Conservation (phyloP, 1,140 invertebrate genomes). For the Zophobas atratus region DNA sequence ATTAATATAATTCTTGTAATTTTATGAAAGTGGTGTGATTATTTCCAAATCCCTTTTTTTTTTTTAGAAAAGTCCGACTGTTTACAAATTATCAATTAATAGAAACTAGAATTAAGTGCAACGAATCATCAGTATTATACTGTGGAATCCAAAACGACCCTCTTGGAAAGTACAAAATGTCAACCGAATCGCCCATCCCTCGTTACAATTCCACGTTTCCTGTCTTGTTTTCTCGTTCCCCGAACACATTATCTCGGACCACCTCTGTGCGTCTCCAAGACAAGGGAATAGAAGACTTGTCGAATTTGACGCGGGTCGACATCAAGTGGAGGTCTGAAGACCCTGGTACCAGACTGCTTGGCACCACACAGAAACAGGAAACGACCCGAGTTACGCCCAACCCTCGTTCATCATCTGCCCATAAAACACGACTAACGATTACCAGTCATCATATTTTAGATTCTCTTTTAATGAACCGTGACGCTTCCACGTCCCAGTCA, state of each 20-base stretch:
- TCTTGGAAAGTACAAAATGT: no score
- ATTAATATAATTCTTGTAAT: no score
- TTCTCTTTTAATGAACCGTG: constrained; percentile 26
- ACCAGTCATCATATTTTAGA: constrained; percentile 45
- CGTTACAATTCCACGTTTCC: not conserved
- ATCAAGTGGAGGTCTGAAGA: constrained; percentile 46
- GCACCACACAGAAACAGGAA: constrained; percentile 63
- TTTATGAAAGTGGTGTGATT: no score
- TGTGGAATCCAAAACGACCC: no score
- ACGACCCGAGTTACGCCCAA: constrained; percentile 51
- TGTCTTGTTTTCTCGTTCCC: not conserved
- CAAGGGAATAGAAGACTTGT: constrained; percentile 8
- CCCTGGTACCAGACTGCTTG: constrained; percentile 58
- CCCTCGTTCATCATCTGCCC: constrained; percentile 58
- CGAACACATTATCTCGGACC: constrained; percentile 29
- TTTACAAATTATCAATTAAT: no score
- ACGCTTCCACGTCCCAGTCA: constrained; percentile 5
- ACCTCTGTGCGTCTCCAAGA: constrained; percentile 29
- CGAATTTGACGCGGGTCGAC: constrained; percentile 45
- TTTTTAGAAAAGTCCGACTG: no score
- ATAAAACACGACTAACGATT: constrained; percentile 59
- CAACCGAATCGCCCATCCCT: no score
- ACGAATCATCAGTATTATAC: no score
- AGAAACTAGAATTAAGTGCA: no score
- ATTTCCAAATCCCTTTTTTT: no score